Base-by-base conservation (phyloP, 2,888 invertebrate species). In the Allolobophora icterica region DNA sequence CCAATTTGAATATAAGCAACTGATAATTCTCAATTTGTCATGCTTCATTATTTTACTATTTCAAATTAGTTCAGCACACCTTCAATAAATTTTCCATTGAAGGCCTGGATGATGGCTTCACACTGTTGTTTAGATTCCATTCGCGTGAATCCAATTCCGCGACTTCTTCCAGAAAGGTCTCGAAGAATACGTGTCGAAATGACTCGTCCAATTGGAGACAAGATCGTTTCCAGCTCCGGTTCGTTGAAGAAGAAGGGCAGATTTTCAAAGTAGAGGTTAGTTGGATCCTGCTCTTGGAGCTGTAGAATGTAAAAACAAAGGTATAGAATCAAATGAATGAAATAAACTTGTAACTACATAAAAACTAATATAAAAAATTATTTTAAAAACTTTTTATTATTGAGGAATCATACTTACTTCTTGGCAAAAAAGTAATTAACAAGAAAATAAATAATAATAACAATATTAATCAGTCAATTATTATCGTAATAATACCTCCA, bases 91-190 rank as follows among this genome's bases (percentile, higher is more conserved):
- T 97, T 97, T 92, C 98, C 98, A 95, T 99, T 98, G 95, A 98
- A 98, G 96, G 97, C 97, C 96, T 97, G 96, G 94, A 99, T 99
- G 93, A 99, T 98, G 95, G 98, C 97, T 96, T 99, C 98, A 96
- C 99, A 99, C 95, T 98, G 98, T 95, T 99, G 99, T 95, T 98
- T 98, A 91, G 98, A 98, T 95, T 99, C 99, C 99, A 99, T 99
- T 96, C 97, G 96, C 90, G 97, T 97, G 94, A 97, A 97, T 92
- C 97, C 97, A 92, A 97, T 97, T 83, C 97, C 99, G 94, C 97
- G 97, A 94, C 97, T 97, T 92, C 96, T 95, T 34, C 95, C 95
- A 90, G 94, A 94, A 30, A 96, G 97, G 96, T 99, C 99, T 93
- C 99, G 97, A 94, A 99, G 96, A 95, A 99, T 99, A 95, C 99